Base-by-base conservation (phyloP, 2,888 invertebrate species). In the Parapristionchus giblindavisi region DNA sequence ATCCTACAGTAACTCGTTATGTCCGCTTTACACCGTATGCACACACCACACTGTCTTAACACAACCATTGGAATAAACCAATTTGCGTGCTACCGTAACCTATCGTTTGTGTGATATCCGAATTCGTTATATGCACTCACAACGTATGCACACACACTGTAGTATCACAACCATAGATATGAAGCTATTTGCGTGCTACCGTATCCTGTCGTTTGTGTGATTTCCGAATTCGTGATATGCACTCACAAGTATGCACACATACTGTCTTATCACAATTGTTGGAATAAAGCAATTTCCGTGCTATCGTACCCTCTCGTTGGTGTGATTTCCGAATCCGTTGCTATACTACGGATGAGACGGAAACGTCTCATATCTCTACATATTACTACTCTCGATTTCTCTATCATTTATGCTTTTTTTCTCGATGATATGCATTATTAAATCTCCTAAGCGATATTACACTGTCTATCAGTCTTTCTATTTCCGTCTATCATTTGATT, bases 361-460 rank as follows among this genome's bases (percentile, higher is more conserved):
- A 65, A 65, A 43, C 43, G 63, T 24, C 63, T 65, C 63, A n/a
- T 65, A 65, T 24, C 43, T 65, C 27, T 34, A 43, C 21, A n/a
- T 29, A 8, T 43, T 8, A 17, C 8, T 24, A 8, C 40, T 40
- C 34, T 58, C 61, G 61, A 40, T 43, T 43, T 61, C 38, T 61
- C 11, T 27, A n/a, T n/a, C n/a, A n/a, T n/a, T n/a, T n/a, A n/a
- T n/a, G 24, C 43, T n/a, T 27, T 65, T 24, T 29, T 34, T 34
- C 21, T 63, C 40, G n/a, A n/a, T n/a, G n/a, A n/a, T n/a, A n/a
- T n/a, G n/a, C n/a, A n/a, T n/a, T n/a, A n/a, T n/a, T n/a, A n/a
- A n/a, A n/a, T n/a, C n/a, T n/a, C n/a, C n/a, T n/a, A n/a, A n/a
- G n/a, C n/a, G n/a, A n/a, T n/a, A n/a, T n/a, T n/a, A n/a, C n/a